phyloP scores from a whole-genome alignment of 2,888 invertebrate species.

The Andrena praecox region DNA sequence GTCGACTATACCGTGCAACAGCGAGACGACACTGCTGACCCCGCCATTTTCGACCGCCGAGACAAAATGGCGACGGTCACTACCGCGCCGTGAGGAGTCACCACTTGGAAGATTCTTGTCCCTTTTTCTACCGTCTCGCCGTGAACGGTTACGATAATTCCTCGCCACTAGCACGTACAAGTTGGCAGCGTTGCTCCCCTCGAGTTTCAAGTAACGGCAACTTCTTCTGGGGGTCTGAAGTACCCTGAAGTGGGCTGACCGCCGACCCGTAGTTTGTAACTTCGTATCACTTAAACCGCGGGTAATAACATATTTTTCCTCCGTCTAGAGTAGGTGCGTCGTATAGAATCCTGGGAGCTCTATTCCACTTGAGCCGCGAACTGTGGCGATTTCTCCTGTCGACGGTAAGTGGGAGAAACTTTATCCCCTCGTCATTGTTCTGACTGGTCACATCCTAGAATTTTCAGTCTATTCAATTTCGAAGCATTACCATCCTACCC shows the following conservation, averaged over 20 bases:
- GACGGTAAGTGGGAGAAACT: background rate
- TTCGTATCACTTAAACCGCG: conserved; percentile 11
- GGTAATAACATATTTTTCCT: conserved; percentile 11
- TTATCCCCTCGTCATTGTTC: background rate
- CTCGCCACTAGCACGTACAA: background rate
- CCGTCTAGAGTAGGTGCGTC: background rate
- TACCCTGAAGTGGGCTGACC: background rate
- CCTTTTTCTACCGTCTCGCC: background rate
- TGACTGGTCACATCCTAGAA: background rate
- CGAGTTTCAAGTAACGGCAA: background rate
- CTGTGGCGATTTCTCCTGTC: background rate
- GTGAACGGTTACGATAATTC: background rate
- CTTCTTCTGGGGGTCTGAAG: background rate
- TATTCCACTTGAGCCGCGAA: background rate
- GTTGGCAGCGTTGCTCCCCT: background rate
- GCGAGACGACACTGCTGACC: background rate
- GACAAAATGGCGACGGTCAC: background rate
- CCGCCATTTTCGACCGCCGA: background rate
- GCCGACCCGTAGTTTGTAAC: background rate
- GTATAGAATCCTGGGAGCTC: background rate
- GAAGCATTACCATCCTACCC: too few relatives aligned
- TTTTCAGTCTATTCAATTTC: background rate
- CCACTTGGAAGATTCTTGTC: background rate
- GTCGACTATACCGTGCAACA: background rate
- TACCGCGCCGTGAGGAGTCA: background rate